A percentile compares a stretch with the other conserved stretches of the same genome.
Evolutionary conservation across 2,888 invertebrate species (phyloP).

Genomic region (Thumatha senex): DNA sequence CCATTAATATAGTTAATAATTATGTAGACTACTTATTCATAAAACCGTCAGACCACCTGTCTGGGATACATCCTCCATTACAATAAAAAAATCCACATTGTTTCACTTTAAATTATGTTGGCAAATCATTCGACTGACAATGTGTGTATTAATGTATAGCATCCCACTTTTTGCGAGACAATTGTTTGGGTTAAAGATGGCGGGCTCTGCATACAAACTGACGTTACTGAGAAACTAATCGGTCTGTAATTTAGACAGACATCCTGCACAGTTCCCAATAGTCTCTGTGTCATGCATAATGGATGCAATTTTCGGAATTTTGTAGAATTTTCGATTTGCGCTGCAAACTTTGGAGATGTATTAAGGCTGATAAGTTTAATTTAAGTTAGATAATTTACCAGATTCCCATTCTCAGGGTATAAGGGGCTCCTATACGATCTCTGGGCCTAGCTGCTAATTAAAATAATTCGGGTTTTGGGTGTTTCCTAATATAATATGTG

Average conservation of each 20-base stretch:
- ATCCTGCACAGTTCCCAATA: slow-evolving; percentile 55
- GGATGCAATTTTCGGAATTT: slow-evolving; percentile 34
- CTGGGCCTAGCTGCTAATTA: too few relatives aligned
- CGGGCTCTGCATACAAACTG: slow-evolving; percentile 45
- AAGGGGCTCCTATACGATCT: too few relatives aligned
- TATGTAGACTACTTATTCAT: neutral
- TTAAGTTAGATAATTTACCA: too few relatives aligned
- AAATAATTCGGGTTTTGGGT: too few relatives aligned
- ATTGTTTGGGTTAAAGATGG: slow-evolving; percentile 26
- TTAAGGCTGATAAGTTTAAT: too few relatives aligned
- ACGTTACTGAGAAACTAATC: slow-evolving; percentile 72
- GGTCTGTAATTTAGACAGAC: slow-evolving; percentile 71
- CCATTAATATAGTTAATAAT: too few relatives aligned
- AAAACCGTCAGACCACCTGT: neutral
- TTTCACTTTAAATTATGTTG: slow-evolving; percentile 9
- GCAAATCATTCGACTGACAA: slow-evolving; percentile 26
- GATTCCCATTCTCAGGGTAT: too few relatives aligned
- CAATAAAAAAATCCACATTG: neutral
- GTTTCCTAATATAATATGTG: too few relatives aligned
- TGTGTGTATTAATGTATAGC: slow-evolving; percentile 31
- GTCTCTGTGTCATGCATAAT: slow-evolving; percentile 51
- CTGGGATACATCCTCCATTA: slow-evolving; percentile 3
- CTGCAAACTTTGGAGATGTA: neutral
- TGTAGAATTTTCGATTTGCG: neutral
- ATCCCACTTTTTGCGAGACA: slow-evolving; percentile 40